phyloP scores from a whole-genome alignment of 2,888 invertebrate genomes.

The Caenorhabditis wallacei region DNA sequence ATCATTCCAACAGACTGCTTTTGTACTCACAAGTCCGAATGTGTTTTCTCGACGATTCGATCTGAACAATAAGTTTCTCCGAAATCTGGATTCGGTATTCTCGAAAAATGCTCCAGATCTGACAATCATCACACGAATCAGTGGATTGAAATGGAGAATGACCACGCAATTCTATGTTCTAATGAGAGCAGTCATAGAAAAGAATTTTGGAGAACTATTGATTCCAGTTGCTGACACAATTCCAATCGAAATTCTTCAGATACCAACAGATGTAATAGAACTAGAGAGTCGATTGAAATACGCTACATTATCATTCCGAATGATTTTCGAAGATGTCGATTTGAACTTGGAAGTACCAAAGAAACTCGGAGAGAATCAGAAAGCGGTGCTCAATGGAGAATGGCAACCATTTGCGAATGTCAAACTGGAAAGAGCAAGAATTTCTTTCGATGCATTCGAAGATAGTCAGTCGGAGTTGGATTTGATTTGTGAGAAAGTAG shows the following conservation, averaged over 20 bases:
- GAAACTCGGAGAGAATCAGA: slow-evolving; percentile 3
- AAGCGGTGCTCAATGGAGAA: slow-evolving; percentile 25
- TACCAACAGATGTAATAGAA: slow-evolving; percentile 70
- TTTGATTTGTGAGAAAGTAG: slow-evolving; percentile 84
- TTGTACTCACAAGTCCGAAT: slow-evolving; percentile 62
- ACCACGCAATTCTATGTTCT: slow-evolving; percentile 79
- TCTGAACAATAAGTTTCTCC: slow-evolving; percentile 71
- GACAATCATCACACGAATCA: slow-evolving; percentile 70
- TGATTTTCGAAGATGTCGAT: slow-evolving; percentile 84
- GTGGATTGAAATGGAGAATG: slow-evolving; percentile 70
- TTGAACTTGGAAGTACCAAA: slow-evolving; percentile 63
- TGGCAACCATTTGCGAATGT: slow-evolving; percentile 83
- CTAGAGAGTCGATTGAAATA: slow-evolving; percentile 77
- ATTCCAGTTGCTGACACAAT: slow-evolving; percentile 80
- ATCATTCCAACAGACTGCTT: slow-evolving; percentile 69
- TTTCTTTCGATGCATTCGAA: slow-evolving; percentile 84
- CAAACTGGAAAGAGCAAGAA: slow-evolving; percentile 83
- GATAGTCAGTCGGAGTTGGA: slow-evolving; percentile 85
- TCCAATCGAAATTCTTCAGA: slow-evolving; percentile 79
- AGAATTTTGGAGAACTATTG: slow-evolving; percentile 85
- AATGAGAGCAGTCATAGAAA: slow-evolving; percentile 84
- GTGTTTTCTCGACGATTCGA: slow-evolving; percentile 73
- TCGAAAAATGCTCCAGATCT: slow-evolving; percentile 79
- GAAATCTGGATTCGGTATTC: slow-evolving; percentile 76
- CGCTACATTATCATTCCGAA: slow-evolving; percentile 84